A percentile compares a stretch with the other conserved stretches of the same genome.
Evolutionary conservation across 2,888 invertebrate genomes (phyloP).

Genomic region (Leucoma salicis): DNA sequence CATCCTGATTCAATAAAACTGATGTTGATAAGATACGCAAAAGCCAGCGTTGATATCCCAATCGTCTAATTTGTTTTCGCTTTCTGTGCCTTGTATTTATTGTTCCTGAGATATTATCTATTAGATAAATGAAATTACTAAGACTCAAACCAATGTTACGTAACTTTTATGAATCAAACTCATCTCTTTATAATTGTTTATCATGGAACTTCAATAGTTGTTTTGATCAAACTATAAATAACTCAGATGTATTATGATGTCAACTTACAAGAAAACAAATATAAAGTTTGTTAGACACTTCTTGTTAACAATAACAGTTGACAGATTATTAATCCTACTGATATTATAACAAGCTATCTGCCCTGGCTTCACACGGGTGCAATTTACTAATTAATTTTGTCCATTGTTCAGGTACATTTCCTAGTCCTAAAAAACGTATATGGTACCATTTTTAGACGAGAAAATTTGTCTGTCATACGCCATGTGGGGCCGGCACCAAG

Average conservation of each 20-base stretch:
- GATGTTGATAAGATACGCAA: slow-evolving; percentile 46
- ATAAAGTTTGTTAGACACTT: too few relatives aligned
- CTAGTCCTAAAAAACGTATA: too few relatives aligned
- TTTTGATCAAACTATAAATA: slow-evolving; percentile 24
- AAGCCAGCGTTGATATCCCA: slow-evolving; percentile 57
- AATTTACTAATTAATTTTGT: too few relatives aligned
- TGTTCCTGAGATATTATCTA: slow-evolving; percentile 68
- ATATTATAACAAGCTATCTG: too few relatives aligned
- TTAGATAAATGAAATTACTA: slow-evolving; percentile 69
- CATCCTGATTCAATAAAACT: slow-evolving; percentile 33
- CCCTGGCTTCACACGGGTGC: too few relatives aligned
- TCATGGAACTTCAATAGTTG: slow-evolving; percentile 20
- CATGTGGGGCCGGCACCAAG: too few relatives aligned
- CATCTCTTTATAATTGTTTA: slow-evolving; percentile 23
- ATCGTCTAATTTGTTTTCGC: slow-evolving; percentile 73
- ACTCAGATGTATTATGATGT: slow-evolving; percentile 27
- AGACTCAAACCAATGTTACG: slow-evolving; percentile 58
- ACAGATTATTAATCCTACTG: too few relatives aligned
- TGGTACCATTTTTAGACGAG: too few relatives aligned
- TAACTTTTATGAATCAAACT: slow-evolving; percentile 55
- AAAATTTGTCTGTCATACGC: too few relatives aligned
- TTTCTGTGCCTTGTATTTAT: slow-evolving; percentile 65
- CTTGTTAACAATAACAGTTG: too few relatives aligned
- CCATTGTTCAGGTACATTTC: too few relatives aligned
- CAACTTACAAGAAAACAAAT: too few relatives aligned